These are phyloP conservation scores for Liasis olivaceus DNA, from an alignment of 2,797 vertebrate species.

Conservation along the genomic window DNA sequence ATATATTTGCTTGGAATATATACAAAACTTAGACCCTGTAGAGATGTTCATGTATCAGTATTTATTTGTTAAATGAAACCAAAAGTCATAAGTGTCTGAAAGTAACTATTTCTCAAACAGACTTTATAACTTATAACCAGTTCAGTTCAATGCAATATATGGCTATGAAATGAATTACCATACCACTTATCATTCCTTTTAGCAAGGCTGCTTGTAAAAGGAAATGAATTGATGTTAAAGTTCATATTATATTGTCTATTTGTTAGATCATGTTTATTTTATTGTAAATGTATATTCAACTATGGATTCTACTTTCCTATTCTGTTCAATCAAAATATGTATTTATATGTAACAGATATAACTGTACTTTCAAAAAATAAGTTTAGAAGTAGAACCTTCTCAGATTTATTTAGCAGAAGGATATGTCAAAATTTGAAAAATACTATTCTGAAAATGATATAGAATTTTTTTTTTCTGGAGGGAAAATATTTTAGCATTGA, in stretches of 20 bases:
- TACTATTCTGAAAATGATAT: constrained; percentile 28
- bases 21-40: neutral
- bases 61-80: neutral
- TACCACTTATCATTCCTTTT: neutral
- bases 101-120: neutral
- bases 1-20: neutral
- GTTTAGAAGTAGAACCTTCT: neutral
- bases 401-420: constrained; percentile 32
- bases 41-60: neutral
- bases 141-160: neutral
- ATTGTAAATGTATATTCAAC: constrained; percentile 17
- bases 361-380: constrained; percentile 33
- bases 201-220: neutral
- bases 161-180: neutral
- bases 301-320: constrained; percentile 4
- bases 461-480: constrained; percentile 8
- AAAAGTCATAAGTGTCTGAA: neutral
- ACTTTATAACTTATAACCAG: neutral
- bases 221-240: constrained; percentile 3
- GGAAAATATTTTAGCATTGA: constrained; percentile 9
- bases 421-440: neutral
- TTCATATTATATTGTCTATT: neutral
- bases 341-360: constrained; percentile 5
- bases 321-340: constrained; percentile 20
- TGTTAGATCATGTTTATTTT: constrained; percentile 36